Conservation (phyloP, 2,797 vertebrate species). For the Pogonophryne albipinna region DNA sequence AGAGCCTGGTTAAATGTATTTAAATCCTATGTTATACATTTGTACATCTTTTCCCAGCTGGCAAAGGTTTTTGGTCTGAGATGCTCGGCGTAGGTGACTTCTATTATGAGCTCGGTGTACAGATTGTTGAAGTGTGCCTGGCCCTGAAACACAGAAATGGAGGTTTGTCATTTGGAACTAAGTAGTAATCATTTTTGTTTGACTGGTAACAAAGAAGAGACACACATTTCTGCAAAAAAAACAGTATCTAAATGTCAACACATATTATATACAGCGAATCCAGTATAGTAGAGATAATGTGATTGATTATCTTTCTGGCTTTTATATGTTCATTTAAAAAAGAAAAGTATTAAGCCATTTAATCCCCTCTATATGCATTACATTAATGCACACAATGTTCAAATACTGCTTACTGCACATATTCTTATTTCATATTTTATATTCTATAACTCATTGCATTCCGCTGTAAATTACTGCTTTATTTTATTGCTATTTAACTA, state of each 20-base stretch:
- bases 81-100: slow-evolving; percentile 98
- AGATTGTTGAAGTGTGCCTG: slow-evolving; percentile 97
- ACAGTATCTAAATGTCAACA: background rate
- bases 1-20: background rate
- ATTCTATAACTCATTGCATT: too few species aligned
- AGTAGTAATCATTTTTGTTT: background rate
- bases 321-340: background rate
- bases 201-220: background rate
- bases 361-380: too few species aligned
- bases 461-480: too few species aligned
- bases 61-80: slow-evolving; percentile 99
- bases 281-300: background rate
- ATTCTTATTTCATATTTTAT: too few species aligned
- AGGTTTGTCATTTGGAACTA: slow-evolving; percentile 79
- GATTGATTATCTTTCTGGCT: background rate
- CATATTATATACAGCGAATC: background rate
- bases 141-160: slow-evolving; percentile 97
- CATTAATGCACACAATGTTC: too few species aligned
- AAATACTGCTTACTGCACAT: too few species aligned
- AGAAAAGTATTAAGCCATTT: too few species aligned
- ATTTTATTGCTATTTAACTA: too few species aligned
- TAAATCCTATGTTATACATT: background rate
- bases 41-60: slow-evolving; percentile 81
- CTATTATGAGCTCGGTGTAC: slow-evolving; percentile 97
- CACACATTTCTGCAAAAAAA: background rate